Base-by-base conservation (phyloP, 2,888 invertebrate species). In the Macrosoma leucophasiata region DNA sequence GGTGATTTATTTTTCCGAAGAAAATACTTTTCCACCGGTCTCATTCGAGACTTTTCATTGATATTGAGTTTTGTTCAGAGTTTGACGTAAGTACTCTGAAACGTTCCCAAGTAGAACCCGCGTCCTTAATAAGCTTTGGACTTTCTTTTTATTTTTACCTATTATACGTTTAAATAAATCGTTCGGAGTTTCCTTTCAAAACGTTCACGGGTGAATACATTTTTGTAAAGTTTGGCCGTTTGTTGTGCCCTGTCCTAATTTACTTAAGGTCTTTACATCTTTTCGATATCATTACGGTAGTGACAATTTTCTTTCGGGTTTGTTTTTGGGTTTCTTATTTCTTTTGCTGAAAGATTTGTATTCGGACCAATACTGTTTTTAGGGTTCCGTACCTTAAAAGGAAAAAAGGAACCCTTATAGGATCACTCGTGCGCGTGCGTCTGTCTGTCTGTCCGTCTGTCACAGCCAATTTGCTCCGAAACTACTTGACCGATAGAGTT, bases 21-120 rank as follows among this genome's bases (percentile, higher is more conserved):
- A 72, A 77, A 74, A 71, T 70, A 72, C 69, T 72, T 70, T 60
- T 29, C 55, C 52, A 49, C 43, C 61, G 58, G 62, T 55, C 48
- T 58, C 63, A 58, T 62, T 68, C 58, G 65, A 58, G 59, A 69
- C 69, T 58, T 72, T 74, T 66, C 72, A 70, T 72, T 73, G 74
- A 73, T 78, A 76, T 77, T 70, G 70, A 76, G 73, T 74, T 78
- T 71, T 74, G 70, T 74, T 72, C 64, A 65, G 66, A 74, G 62
- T 77, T 69, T 55, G 36, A 46, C 58, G 60, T 60, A 62, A 69
- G 66, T 66, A 68, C 72, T 75, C 73, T 50, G 62, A 61, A 65
- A 69, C 72, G 66, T 71, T 72, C 49, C 48, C 39, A 46, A 55
- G 62, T 65, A 50, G 54, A 54, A 57, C 59, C 58, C 55, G 58